These are phyloP conservation scores for Bombus affinis DNA, from an alignment of 1,140 invertebrate species.

Conservation along the genomic window DNA sequence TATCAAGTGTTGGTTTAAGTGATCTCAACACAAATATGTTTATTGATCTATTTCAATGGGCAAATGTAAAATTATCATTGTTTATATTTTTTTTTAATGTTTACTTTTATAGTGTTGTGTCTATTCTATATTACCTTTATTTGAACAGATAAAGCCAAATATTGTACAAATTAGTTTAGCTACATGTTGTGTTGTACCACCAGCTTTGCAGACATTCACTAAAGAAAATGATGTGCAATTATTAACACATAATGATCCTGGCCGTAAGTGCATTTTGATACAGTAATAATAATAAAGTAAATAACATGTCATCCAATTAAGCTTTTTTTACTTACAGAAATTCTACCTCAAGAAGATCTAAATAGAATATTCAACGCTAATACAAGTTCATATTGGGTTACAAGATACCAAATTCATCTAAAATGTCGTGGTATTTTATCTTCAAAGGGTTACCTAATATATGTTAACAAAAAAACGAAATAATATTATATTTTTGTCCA, in stretches of 20 bases:
- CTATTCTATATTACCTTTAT: slow-evolving; percentile 44
- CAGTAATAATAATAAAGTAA: not conserved
- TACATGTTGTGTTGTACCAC: slow-evolving; percentile 97
- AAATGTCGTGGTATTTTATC: slow-evolving; percentile 95
- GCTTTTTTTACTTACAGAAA: slow-evolving; percentile 82
- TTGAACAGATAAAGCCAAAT: slow-evolving; percentile 89
- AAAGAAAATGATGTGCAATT: slow-evolving; percentile 95
- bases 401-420: slow-evolving; percentile 93
- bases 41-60: slow-evolving; percentile 89
- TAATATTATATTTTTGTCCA: slow-evolving; percentile 19
- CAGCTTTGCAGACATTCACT: slow-evolving; percentile 94
- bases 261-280: slow-evolving; percentile 84
- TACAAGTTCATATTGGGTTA: slow-evolving; percentile 86
- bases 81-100: not conserved
- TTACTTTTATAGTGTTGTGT: slow-evolving; percentile 13
- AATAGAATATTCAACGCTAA: slow-evolving; percentile 81
- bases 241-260: slow-evolving; percentile 96
- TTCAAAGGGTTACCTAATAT: slow-evolving; percentile 91
- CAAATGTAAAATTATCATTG: slow-evolving; percentile 83
- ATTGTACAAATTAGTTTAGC: slow-evolving; percentile 98
- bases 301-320: not conserved
- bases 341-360: slow-evolving; percentile 83
- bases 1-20: slow-evolving; percentile 91
- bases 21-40: slow-evolving; percentile 94
- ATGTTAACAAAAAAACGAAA: slow-evolving; percentile 61